Percentiles rank a stretch among this genome's conserved stretches.
Evolutionary conservation across 2,113 vertebrate genomes (phyloP).

Genomic region (Polypterus bichir): DNA sequence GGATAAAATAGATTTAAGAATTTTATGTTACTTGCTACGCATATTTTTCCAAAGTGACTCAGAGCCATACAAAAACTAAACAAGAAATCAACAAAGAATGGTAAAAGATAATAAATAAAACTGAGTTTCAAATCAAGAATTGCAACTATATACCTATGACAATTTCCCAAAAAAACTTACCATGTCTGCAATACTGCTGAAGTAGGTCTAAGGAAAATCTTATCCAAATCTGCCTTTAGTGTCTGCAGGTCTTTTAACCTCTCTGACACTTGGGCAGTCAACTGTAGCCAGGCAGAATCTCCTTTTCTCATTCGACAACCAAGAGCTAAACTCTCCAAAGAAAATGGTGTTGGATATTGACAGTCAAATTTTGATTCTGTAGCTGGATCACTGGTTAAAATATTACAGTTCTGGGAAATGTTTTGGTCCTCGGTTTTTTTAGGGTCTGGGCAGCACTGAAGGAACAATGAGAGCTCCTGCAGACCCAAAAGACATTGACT

Average conservation of each 20-base stretch:
- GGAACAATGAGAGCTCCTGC: slow-evolving; percentile 69
- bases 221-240: slow-evolving; percentile 56
- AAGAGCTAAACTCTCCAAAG: slow-evolving; percentile 52
- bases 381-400: background rate
- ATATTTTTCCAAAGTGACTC: no score
- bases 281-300: slow-evolving; percentile 58
- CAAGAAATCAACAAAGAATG: no score
- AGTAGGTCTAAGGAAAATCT: slow-evolving; percentile 39
- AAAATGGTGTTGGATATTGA: slow-evolving; percentile 59
- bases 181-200: slow-evolving; percentile 67
- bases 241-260: slow-evolving; percentile 41
- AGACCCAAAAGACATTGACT: slow-evolving; percentile 63
- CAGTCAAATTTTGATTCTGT: slow-evolving; percentile 38
- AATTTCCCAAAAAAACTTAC: slow-evolving; percentile 40
- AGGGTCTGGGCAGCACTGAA: slow-evolving; percentile 71
- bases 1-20: no score
- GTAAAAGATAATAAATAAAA: no score
- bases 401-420: background rate
- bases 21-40: no score
- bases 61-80: no score
- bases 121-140: no score
- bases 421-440: background rate
- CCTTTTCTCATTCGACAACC: slow-evolving; percentile 62
- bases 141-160: no score
- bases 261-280: slow-evolving; percentile 30